Evolutionary conservation across 2,113 vertebrate species (phyloP), one percentile per base, ranked within the genome.

Genomic region (Lethenteron camtschaticum): DNA sequence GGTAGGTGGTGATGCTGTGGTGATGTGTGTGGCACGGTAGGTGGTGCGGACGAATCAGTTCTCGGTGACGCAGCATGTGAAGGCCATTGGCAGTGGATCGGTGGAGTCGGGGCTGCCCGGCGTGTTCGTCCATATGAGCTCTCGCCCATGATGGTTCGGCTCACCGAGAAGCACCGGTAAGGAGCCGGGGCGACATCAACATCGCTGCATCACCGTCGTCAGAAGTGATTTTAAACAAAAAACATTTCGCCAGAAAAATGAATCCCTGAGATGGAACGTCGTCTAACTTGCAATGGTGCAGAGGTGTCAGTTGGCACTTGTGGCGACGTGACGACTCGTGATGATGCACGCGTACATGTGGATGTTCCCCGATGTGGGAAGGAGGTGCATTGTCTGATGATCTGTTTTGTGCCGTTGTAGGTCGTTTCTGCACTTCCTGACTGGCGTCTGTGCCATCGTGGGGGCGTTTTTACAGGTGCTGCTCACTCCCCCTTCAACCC

Each of bases 141-240:
- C 13, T 99, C 89, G 0, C 94, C 94, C 13, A 96, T 96, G 94
- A 94, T 99, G 94, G 94, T 99, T 55, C 95, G 94, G 74, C 85
- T 99, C 74, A 99, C 94, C 18, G 91, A 99, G 75, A 92, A 90
- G 72, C 90, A 96, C 79, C 86, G 90, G 94, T 95, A 74, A 73
- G 72, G 41, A 41, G 3, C 41, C 41, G 41, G 41, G 1, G 16
- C 56, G 3, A 14, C 16, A n/a, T 41, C 56, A 13, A 8, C 55
- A 14, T 56, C 24, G 6, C 14, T 12, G 68, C 11, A 12, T 12
- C 24, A 56, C 10, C 16, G 12, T 55, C n/a, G n/a, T 16, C 56
- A 16, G 12, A 12, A 14, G 24, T 3, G 1, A 55, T 69, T 69
- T 55, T 69, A 41, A 41, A 5, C 41, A 41, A 41, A 41, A 41